Percentiles rank a stretch among this genome's conserved stretches.
Evolutionary conservation across 2,113 vertebrate species (phyloP).

Genomic region (Vicugna pacos): DNA sequence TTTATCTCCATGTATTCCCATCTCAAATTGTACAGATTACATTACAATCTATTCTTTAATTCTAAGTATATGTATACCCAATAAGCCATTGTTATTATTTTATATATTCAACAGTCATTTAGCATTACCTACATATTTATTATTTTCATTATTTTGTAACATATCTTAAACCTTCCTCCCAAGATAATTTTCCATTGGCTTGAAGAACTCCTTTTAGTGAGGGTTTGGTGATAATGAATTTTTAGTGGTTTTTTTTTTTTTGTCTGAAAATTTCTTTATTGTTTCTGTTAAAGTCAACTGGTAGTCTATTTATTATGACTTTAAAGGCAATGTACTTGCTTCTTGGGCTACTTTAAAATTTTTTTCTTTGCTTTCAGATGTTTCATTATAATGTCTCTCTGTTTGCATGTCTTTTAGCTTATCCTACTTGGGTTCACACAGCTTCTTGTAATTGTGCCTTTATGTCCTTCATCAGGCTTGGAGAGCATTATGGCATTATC

Average conservation of each 20-base stretch:
- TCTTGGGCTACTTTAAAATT: not conserved
- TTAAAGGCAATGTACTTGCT: not conserved
- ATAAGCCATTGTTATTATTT: not conserved
- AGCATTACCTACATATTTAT: not conserved
- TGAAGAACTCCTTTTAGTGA: not conserved
- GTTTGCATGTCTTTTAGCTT: not conserved
- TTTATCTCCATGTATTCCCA: not conserved
- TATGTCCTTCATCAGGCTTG: not conserved
- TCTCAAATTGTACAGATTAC: not conserved
- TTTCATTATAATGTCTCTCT: not conserved
- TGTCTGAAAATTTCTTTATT: not conserved
- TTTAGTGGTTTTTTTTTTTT: not conserved
- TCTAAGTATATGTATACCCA: not conserved
- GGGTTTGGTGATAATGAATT: not conserved
- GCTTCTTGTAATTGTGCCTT: not conserved
- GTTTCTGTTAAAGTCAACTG: not conserved
- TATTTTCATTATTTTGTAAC: not conserved
- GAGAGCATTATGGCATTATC: not conserved
- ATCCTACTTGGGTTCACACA: not conserved
- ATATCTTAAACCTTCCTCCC: not conserved
- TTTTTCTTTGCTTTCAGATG: not conserved
- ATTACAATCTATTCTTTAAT: conserved; percentile 1
- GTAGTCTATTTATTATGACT: not conserved
- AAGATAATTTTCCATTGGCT: not conserved
- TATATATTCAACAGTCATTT: not conserved